phyloP scores from a whole-genome alignment of 2,797 vertebrate species.

The Masticophis lateralis region DNA sequence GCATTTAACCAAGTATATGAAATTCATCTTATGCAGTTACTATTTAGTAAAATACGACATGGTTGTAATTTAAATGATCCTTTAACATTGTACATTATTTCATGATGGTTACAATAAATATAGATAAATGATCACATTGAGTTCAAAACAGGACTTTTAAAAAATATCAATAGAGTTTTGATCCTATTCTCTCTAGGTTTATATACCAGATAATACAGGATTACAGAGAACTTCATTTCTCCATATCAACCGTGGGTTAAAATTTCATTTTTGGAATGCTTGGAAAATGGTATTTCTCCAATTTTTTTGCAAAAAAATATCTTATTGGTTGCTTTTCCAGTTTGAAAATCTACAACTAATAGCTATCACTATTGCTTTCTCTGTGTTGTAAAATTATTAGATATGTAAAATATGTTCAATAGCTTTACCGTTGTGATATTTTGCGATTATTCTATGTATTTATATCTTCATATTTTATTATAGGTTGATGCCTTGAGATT shows the following conservation, averaged over 20 bases:
- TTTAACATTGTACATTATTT: neutral
- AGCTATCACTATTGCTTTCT: neutral
- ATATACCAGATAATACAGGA: neutral
- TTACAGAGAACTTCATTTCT: neutral
- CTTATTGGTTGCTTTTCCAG: neutral
- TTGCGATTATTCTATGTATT: neutral
- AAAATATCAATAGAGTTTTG: neutral
- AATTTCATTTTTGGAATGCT: neutral
- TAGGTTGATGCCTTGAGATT: slow-evolving; percentile 96
- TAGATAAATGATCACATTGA: neutral
- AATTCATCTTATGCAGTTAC: neutral
- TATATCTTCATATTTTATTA: slow-evolving; percentile 33
- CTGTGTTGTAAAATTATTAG: neutral
- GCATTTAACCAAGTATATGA: neutral
- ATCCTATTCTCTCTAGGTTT: neutral
- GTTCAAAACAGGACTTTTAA: neutral
- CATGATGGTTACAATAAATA: neutral
- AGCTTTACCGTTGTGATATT: neutral
- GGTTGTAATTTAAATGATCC: neutral
- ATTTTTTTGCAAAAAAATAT: too few species aligned
- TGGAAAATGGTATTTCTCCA: neutral
- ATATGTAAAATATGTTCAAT: neutral
- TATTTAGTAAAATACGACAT: neutral
- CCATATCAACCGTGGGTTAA: neutral
- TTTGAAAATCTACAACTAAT: neutral